A percentile compares a stretch with the other conserved stretches of the same genome.
Evolutionary conservation across 2,797 vertebrate species (phyloP).

Genomic region (Phoebastria nigripes): DNA sequence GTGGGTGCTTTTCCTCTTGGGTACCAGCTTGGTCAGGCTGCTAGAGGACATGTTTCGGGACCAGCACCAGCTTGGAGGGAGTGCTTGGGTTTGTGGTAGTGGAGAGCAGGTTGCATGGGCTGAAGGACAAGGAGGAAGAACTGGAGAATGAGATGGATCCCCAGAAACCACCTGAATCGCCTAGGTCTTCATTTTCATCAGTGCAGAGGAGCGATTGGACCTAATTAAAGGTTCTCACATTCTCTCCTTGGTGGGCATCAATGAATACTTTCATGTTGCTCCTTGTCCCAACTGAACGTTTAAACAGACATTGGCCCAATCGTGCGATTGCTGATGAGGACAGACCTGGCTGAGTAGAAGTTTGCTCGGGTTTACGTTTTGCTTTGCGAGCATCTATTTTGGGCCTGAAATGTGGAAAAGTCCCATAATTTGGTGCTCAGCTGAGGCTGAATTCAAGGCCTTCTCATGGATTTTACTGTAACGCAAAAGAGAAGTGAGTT

Average conservation of each 20-base stretch:
- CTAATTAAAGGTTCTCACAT: background rate
- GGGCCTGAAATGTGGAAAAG: background rate
- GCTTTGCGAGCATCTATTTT: background rate
- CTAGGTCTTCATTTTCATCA: background rate
- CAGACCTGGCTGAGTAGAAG: background rate
- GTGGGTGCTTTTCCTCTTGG: background rate
- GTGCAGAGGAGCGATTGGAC: rapidly evolving
- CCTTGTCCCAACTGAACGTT: rapidly evolving
- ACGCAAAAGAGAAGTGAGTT: background rate
- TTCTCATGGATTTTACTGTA: background rate
- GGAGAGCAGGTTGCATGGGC: background rate
- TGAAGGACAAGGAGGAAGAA: background rate
- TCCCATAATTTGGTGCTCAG: background rate
- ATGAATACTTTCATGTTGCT: background rate
- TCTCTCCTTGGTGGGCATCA: background rate
- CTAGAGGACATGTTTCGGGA: rapidly evolving
- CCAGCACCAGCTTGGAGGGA: background rate
- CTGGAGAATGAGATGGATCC: background rate
- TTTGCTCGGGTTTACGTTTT: background rate
- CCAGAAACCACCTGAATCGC: rapidly evolving
- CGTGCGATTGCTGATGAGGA: rapidly evolving
- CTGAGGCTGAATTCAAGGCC: background rate
- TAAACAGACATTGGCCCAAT: background rate
- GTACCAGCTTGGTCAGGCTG: background rate
- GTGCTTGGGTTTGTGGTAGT: background rate